phyloP scores from a whole-genome alignment of 1,140 invertebrate species.

The Steinernema feltiae region DNA sequence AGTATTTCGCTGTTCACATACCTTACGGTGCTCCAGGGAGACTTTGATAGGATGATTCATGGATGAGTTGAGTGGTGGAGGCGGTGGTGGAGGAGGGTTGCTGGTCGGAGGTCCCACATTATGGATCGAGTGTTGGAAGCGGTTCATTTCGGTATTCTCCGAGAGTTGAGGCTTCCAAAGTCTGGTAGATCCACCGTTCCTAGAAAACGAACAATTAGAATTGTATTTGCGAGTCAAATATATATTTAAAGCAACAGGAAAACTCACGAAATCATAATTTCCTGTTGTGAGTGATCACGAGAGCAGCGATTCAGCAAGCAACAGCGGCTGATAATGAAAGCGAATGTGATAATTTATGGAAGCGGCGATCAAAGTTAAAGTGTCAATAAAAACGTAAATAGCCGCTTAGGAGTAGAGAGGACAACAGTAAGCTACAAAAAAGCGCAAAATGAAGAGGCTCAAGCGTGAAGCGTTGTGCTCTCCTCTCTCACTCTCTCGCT shows the following conservation, averaged over 20 bases:
- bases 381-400: too few species aligned
- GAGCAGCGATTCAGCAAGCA: not conserved
- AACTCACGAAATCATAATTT: not conserved
- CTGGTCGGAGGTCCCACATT: not conserved
- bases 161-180: conserved; percentile 37
- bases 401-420: not conserved
- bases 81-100: conserved; percentile 18
- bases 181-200: conserved; percentile 20
- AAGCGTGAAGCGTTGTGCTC: not conserved
- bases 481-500: too few species aligned
- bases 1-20: conserved; percentile 25
- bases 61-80: too few species aligned
- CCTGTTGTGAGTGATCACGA: too few species aligned
- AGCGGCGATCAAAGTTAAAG: not conserved
- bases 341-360: not conserved
- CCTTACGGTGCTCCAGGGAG: conserved; percentile 31
- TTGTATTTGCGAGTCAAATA: too few species aligned
- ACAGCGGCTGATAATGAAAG: not conserved
- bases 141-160: conserved; percentile 31
- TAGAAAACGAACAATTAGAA: not conserved
- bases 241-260: too few species aligned
- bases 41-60: conserved; percentile 21
- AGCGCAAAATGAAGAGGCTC: not conserved
- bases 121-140: conserved; percentile 18
- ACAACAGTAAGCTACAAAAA: not conserved